Percentiles rank a stretch among this genome's conserved stretches.
Evolutionary conservation across 2,888 invertebrate genomes (phyloP).

Genomic region (Augiades crinisus): DNA sequence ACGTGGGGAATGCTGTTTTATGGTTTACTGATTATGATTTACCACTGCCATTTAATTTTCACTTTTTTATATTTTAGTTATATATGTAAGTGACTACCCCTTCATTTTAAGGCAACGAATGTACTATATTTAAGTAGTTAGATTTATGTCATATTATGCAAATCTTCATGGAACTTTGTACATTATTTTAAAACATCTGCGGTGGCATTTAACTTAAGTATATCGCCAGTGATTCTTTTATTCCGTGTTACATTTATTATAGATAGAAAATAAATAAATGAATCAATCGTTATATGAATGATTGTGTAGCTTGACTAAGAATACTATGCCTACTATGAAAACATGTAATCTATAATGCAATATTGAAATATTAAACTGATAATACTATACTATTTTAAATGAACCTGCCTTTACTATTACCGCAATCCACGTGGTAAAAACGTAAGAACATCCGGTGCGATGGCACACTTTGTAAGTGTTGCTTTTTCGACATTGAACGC

Average conservation of each 20-base stretch:
- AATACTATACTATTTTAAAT: conserved; percentile 18
- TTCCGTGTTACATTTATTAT: conserved; percentile 26
- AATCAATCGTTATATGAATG: conserved; percentile 5
- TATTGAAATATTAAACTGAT: conserved; percentile 1
- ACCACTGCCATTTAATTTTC: conserved; percentile 44
- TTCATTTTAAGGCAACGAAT: conserved; percentile 40
- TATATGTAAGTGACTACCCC: conserved; percentile 31
- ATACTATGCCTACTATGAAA: neutral
- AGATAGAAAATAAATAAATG: conserved; percentile 22
- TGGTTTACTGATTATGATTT: conserved; percentile 32
- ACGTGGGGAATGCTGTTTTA: conserved; percentile 30
- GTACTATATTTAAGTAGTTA: conserved; percentile 38
- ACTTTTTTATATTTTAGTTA: conserved; percentile 32
- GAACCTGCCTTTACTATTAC: conserved; percentile 32
- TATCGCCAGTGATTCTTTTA: conserved; percentile 35
- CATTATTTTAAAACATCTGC: conserved; percentile 35
- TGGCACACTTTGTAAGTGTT: too few relatives aligned
- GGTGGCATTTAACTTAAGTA: conserved; percentile 45
- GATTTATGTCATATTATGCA: conserved; percentile 19
- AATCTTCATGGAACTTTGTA: conserved; percentile 27
- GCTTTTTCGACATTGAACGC: too few relatives aligned
- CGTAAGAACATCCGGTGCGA: too few relatives aligned
- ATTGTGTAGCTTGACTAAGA: conserved; percentile 26
- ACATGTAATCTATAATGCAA: conserved; percentile 7
- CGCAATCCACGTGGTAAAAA: neutral